phyloP scores from a whole-genome alignment of 2,113 vertebrate genomes.

The Phyllostomus hastatus region DNA sequence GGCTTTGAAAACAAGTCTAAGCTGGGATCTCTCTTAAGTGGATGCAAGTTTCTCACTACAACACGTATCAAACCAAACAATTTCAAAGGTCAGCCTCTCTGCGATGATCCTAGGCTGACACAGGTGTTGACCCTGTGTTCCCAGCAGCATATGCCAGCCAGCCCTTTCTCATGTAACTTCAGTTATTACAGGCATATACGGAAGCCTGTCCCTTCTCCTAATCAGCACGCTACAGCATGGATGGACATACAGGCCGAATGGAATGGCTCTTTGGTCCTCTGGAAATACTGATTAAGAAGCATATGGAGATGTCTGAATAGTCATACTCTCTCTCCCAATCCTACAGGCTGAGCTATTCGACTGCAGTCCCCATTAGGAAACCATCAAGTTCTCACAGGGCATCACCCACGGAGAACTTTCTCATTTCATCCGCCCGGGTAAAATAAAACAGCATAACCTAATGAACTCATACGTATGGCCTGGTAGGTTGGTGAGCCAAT shows the following conservation, averaged over 20 bases:
- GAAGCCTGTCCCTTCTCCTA: not conserved
- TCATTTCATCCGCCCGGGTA: conserved; percentile 68
- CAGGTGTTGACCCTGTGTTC: not conserved
- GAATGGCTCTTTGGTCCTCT: conserved; percentile 10
- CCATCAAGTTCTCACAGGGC: conserved; percentile 56
- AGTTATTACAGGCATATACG: not conserved
- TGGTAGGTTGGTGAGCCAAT: conserved; percentile 65
- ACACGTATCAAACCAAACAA: not conserved
- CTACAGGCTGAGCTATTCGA: conserved; percentile 58
- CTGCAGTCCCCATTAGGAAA: conserved; percentile 65
- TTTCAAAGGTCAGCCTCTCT: conserved; percentile 39
- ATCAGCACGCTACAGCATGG: not conserved
- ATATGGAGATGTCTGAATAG: not conserved
- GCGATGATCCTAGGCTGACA: conserved; percentile 34
- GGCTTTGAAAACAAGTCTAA: conserved; percentile 46
- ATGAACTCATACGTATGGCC: not conserved
- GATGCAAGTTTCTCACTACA: conserved; percentile 25
- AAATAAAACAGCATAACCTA: conserved; percentile 52
- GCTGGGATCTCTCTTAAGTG: not conserved
- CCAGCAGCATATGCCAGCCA: conserved; percentile 51
- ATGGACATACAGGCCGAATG: not conserved
- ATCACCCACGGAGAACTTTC: not conserved
- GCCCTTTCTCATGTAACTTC: conserved; percentile 63
- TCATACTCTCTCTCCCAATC: conserved; percentile 69
- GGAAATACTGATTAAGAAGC: conserved; percentile 64